Percentiles rank a stretch among this genome's conserved stretches.
phyloP scores from a whole-genome alignment of 2,113 vertebrate species.

The Lepus timidus region DNA sequence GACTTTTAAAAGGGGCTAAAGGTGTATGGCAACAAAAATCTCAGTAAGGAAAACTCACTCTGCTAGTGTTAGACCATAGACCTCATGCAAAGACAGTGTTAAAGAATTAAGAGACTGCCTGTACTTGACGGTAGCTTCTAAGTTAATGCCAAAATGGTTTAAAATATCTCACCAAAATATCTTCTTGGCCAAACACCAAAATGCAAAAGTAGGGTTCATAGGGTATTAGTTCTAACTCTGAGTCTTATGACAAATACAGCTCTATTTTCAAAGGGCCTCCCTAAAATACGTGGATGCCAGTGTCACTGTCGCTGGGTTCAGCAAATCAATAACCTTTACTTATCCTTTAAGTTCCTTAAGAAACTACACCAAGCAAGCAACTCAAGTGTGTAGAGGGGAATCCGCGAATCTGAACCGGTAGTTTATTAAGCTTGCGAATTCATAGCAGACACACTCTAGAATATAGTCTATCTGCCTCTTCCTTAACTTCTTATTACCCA shows the following conservation, averaged over 20 bases:
- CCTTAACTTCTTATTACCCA: neutral
- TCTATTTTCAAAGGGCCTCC: slow-evolving; percentile 60
- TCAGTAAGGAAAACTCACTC: slow-evolving; percentile 50
- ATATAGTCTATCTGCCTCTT: neutral
- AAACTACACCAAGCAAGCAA: slow-evolving; percentile 44
- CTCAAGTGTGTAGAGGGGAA: slow-evolving; percentile 42
- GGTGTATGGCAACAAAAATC: neutral
- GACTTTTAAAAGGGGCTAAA: neutral
- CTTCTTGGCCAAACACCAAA: slow-evolving; percentile 56
- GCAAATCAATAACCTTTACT: slow-evolving; percentile 38
- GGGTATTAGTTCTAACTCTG: slow-evolving; percentile 21
- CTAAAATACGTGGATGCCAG: slow-evolving; percentile 54
- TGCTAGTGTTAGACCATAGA: neutral
- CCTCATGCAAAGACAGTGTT: neutral
- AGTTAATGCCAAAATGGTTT: slow-evolving; percentile 43
- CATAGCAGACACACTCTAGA: neutral
- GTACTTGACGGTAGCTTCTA: slow-evolving; percentile 35
- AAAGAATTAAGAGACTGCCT: slow-evolving; percentile 8
- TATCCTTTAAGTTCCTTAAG: slow-evolving; percentile 62
- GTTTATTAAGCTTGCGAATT: slow-evolving; percentile 33
- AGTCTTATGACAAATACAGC: slow-evolving; percentile 29
- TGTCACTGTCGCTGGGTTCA: slow-evolving; percentile 14
- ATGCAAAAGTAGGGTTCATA: slow-evolving; percentile 34
- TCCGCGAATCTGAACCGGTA: neutral
- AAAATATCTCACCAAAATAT: slow-evolving; percentile 31